Evolutionary conservation across 2,888 invertebrate genomes (phyloP).

Genomic region (Leistus spinibarbis): DNA sequence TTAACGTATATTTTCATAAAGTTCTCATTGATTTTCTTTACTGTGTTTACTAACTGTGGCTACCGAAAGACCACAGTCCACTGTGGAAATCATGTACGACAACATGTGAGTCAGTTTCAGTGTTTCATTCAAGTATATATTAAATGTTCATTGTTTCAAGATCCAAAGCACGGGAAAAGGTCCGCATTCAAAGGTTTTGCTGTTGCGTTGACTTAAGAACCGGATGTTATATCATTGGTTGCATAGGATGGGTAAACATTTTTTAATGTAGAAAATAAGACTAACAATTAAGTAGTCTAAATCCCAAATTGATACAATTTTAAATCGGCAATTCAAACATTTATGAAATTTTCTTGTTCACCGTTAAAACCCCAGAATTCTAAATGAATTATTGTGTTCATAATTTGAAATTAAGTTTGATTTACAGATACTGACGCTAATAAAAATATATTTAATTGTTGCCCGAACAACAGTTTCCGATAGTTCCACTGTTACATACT

Average conservation of each 20-base stretch:
- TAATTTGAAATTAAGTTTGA: neutral
- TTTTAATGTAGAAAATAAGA: no score
- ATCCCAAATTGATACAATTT: no score
- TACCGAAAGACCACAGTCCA: constrained; percentile 16
- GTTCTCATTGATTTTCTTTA: constrained; percentile 26
- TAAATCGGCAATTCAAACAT: no score
- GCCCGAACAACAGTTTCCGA: constrained; percentile 13
- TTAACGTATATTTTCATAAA: constrained; percentile 12
- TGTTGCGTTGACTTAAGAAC: constrained; percentile 22
- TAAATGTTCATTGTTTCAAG: constrained; percentile 11
- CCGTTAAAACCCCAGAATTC: no score
- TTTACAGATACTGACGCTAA: constrained; percentile 22
- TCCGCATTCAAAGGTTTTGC: constrained; percentile 20
- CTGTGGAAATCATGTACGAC: constrained; percentile 19
- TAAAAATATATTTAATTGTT: constrained; percentile 27
- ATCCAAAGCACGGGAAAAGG: constrained; percentile 11
- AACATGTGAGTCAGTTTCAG: constrained; percentile 20
- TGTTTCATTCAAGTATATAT: neutral
- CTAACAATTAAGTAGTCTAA: no score
- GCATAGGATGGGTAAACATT: constrained; percentile 19
- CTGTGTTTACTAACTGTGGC: constrained; percentile 7
- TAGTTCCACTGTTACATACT: constrained; percentile 17
- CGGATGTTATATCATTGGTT: constrained; percentile 27
- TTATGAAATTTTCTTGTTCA: no score
- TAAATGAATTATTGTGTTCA: neutral